phyloP scores from a whole-genome alignment of 2,797 vertebrate genomes.

The Cercopithecus diana region DNA sequence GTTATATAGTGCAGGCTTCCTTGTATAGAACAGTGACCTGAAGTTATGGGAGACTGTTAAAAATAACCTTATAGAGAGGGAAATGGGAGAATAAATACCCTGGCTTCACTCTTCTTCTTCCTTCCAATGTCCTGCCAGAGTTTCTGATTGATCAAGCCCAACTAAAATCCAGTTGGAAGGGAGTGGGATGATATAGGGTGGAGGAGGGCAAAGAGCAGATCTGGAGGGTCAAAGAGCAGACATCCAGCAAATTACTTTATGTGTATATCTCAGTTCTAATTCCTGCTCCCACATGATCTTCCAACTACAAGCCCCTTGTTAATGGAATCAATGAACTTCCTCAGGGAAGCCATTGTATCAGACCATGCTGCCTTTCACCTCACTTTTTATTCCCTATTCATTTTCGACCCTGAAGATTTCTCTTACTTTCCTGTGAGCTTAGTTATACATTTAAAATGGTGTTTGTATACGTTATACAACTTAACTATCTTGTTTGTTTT shows the following conservation, averaged over 20 bases:
- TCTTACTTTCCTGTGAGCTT: neutral
- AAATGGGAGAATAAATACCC: neutral
- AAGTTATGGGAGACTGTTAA: neutral
- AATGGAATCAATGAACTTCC: neutral
- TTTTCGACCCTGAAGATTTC: neutral
- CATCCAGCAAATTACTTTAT: neutral
- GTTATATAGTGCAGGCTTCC: neutral
- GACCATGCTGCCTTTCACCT: neutral
- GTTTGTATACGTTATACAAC: neutral
- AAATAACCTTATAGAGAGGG: neutral
- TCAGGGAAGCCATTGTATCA: neutral
- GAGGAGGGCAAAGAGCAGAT: neutral
- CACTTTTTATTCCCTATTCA: neutral
- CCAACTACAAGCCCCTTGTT: neutral
- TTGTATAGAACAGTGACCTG: neutral
- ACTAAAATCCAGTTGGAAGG: neutral
- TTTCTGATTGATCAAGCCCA: neutral
- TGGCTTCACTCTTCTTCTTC: neutral
- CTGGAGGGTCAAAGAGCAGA: neutral
- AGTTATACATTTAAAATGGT: neutral
- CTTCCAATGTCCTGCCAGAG: neutral
- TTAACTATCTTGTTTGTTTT: neutral
- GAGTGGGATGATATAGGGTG: neutral
- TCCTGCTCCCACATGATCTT: neutral
- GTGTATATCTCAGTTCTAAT: neutral